Base-by-base conservation (phyloP, 2,888 invertebrate genomes). In the Scaptomyza caliginosa region DNA sequence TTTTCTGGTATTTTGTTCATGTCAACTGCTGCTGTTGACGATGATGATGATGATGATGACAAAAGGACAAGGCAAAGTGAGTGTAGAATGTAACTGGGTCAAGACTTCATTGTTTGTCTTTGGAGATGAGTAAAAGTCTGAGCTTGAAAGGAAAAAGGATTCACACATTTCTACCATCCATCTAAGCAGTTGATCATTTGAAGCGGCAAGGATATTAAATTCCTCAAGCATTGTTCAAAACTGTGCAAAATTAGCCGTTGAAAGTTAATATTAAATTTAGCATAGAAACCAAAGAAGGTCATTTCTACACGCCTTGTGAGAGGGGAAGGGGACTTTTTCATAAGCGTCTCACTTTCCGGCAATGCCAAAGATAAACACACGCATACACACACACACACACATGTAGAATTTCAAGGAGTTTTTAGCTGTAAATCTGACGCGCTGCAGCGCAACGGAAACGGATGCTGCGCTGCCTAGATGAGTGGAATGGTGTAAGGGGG, bases 301-400 rank as follows among this genome's bases (percentile, higher is more conserved):
- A 65, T 55, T 30, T n/a, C 3, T n/a, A 13, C 17, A 26, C 19
- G 21, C 28, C n/a, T n/a, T n/a, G 45, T 13, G 6, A 24, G 2
- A 5, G 2, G 36, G 36, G 17, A 17, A 36, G 43, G 26, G 48
- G 87, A 86, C 74, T 78, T 45, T 73, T 67, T 70, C 78, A 84
- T 76, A 86, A 86, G 69, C 82, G 74, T 77, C 85, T 83, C 85
- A 81, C 87, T 86, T 83, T 84, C 87, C 87, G 86, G 71, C 74
- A 77, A 58, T 58, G 72, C 54, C 72, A 51, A 67, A 71, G 83
- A 82, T 79, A 83, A 76, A 69, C 63, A 73, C 46, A 39, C 43
- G 52, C 59, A 63, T 17, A 26, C 56, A 42, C 45, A 36, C 7
- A 11, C 59, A 46, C 36, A 28, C 32, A 36, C 16, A 23, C 63